Evolutionary conservation across 2,888 invertebrate genomes (phyloP), one percentile per base, ranked within the genome.

Genomic region (Hydroisotoma schaefferi): DNA sequence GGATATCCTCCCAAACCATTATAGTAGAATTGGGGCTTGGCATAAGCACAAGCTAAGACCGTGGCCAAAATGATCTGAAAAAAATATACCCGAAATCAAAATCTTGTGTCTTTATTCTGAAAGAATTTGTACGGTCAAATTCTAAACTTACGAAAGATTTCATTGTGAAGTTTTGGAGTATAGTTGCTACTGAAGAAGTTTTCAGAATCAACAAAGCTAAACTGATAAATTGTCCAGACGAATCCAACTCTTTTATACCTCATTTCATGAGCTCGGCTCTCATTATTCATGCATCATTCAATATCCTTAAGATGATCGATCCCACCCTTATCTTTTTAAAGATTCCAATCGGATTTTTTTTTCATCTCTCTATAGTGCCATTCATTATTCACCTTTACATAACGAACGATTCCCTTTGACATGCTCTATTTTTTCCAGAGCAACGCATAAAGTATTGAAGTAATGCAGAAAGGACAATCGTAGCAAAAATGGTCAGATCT

Each of bases 31-130:
- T 73, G 71, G 44, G 74, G 74, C 55, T 72, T 73, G 64, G 76
- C 74, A 55, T 67, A 67, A 59, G 74, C 74, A 52, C 74, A 74
- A 57, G 77, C 77, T 73, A 76, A 70, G 75, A 81, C 76, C 78
- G 81, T 80, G 76, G 79, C 78, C 77, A 82, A 78, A 74, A 81
- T 80, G 78, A 82, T 81, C 82, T 83, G 79, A 51, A 75, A n/a
- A n/a, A n/a, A n/a, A n/a, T n/a, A 76, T 57, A 5, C 40, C 40
- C 15, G 61, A 57, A 61, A 53, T 63, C 61, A 25, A 66, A 46
- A 76, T 77, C 74, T 80, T 79, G 79, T 80, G n/a, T n/a, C 5
- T 40, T 40, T 8, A 40, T 4, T 40, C n/a, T 40, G 40, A 20
- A 40, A 33, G 6, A 33, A 10, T 33, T 33, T 6, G 33, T 33